Evolutionary conservation across 1,140 invertebrate genomes (phyloP), one percentile per base, ranked within the genome.

Genomic region (Leptonema lineaticorne): DNA sequence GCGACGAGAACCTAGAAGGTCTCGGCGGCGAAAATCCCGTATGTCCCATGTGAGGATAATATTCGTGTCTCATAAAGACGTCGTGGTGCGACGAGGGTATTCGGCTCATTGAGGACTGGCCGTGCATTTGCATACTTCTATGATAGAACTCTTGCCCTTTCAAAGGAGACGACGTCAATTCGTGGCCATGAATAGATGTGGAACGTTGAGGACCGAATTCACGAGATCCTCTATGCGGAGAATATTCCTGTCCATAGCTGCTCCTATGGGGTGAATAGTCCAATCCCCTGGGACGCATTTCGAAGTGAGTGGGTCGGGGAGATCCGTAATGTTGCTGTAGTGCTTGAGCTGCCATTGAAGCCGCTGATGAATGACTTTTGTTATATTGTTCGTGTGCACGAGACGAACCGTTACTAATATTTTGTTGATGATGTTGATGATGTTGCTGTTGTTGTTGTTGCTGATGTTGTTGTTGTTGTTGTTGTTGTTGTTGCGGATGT

Each of bases 151-250:
- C 80, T 8, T 80, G 78, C 50, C 77, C 78, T 63, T 80, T 79
- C 2, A 75, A 67, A 7, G 79, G 80, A 5, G 76, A 78, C 58
- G 80, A 77, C 0, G 80, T 81, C 8, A 83, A 71, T 68, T 83
- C 81, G 46, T 83, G 80, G 0, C 81, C 81, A 48, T 83, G 80
- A 41, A 83, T 79, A 0, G 81, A 83, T 0, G 80, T 78, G 0
- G 80, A 83, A 1, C 81, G 74, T 50, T 83, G 81, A 14, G 78
- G 80, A 0, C 76, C n/a, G 14, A 77, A 27, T 78, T 81, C 28
- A 76, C 74, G 53, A 78, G 71, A 69, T 9, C 69, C 69, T 9
- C 81, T 74, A 58, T 79, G 79, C 28, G 73, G 67, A 6, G 78
- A 78, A 62, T 78, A 79, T 27, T 83, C 80, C 7, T 78, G 41